phyloP scores from a whole-genome alignment of 1,140 invertebrate species.

The Chrysoperla carnea region DNA sequence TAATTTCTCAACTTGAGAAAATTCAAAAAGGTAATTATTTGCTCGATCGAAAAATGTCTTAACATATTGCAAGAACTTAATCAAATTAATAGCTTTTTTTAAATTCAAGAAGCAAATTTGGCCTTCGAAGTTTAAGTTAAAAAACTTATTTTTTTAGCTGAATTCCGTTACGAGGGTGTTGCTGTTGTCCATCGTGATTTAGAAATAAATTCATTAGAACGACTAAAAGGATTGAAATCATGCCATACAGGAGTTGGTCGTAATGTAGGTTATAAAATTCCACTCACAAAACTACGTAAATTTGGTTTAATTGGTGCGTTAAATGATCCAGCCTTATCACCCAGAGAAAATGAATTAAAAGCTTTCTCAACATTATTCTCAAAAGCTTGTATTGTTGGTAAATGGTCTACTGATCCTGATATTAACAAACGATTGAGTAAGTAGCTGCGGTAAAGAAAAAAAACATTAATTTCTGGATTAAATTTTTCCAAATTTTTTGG shows the following conservation, averaged over 20 bases:
- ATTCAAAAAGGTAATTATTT: too few species aligned
- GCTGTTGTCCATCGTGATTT: conserved; percentile 53
- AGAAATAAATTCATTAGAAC: conserved; percentile 38
- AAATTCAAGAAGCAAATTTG: too few species aligned
- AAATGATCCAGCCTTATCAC: conserved; percentile 43
- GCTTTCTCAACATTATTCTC: conserved; percentile 52
- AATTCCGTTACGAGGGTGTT: conserved; percentile 59
- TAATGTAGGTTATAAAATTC: conserved; percentile 64
- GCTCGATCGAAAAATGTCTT: too few species aligned
- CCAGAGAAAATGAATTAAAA: conserved; percentile 55
- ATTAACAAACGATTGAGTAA: conserved; percentile 49
- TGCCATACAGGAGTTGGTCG: conserved; percentile 64
- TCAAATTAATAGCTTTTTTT: too few species aligned
- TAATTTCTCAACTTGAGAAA: too few species aligned
- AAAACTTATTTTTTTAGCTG: conserved; percentile 28
- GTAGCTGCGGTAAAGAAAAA: too few species aligned
- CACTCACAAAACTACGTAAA: conserved; percentile 51
- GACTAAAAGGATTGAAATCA: conserved; percentile 50
- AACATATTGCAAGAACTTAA: too few species aligned
- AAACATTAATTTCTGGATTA: neutral
- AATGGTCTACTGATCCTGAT: conserved; percentile 55
- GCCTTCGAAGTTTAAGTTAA: too few species aligned
- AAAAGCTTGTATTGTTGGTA: conserved; percentile 59
- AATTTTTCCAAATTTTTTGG: neutral
- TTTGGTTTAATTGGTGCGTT: conserved; percentile 43